Conservation (phyloP, 64 coral and sea anemone genomes). For the Stichodactyla helianthus region DNA sequence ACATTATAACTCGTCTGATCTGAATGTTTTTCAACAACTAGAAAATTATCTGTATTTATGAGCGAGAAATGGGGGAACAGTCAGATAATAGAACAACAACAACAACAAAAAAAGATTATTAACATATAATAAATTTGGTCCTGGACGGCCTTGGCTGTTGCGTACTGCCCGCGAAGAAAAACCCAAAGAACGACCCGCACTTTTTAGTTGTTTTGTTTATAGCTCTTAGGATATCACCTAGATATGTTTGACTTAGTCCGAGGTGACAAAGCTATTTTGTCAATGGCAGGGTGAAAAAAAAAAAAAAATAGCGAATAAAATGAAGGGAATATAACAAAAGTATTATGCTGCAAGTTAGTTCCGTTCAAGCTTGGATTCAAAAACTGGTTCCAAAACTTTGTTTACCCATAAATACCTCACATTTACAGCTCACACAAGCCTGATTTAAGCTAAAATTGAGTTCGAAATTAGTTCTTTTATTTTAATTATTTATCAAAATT, state of each 20-base stretch:
- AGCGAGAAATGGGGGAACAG: background rate
- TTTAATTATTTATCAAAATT: background rate
- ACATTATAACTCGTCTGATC: background rate
- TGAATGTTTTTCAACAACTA: background rate
- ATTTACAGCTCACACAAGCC: too few species aligned
- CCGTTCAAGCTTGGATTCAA: constrained; percentile 14
- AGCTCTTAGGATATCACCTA: background rate
- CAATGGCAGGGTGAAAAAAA: background rate
- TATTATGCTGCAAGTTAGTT: background rate
- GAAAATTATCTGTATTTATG: background rate
- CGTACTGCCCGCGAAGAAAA: too few species aligned
- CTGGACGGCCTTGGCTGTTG: too few species aligned
- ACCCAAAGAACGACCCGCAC: too few species aligned
- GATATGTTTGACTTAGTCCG: background rate
- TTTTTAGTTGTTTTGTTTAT: background rate
- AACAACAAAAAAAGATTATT: too few species aligned
- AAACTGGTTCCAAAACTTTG: background rate
- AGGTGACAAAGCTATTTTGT: background rate
- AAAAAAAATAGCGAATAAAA: background rate
- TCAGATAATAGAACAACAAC: too few species aligned
- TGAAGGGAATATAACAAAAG: background rate
- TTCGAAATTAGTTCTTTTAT: too few species aligned
- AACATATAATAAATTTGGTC: too few species aligned
- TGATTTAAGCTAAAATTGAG: too few species aligned
- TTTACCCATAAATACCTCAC: background rate